A percentile compares a stretch with the other conserved stretches of the same genome.
These are phyloP conservation scores for Decapterus maruadsi DNA, from an alignment of 2,797 vertebrate genomes.

Conservation along the genomic window DNA sequence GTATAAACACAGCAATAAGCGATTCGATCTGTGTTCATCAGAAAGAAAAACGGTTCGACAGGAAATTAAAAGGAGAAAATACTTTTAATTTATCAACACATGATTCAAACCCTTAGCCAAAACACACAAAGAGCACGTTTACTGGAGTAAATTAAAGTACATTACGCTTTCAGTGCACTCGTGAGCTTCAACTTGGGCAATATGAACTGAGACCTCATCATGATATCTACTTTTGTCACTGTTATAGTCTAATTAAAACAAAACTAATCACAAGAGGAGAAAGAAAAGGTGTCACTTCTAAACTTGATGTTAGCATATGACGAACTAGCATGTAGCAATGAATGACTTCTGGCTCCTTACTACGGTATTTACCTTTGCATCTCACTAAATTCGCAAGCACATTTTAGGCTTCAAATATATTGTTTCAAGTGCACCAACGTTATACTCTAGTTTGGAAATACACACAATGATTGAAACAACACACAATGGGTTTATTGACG, in stretches of 20 bases:
- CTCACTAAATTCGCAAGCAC: rapidly evolving
- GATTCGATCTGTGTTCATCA: not conserved
- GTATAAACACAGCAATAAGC: not conserved
- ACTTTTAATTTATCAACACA: not conserved
- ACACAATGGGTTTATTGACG: not conserved
- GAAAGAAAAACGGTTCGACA: not conserved
- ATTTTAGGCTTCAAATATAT: rapidly evolving
- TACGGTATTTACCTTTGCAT: not conserved
- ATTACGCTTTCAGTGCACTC: too few relatives aligned
- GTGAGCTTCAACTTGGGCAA: too few relatives aligned
- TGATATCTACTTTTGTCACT: not conserved
- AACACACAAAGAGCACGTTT: not conserved
- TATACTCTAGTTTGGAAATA: rapidly evolving
- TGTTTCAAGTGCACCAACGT: rapidly evolving
- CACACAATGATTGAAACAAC: rapidly evolving
- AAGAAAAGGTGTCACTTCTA: not conserved
- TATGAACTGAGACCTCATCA: too few relatives aligned
- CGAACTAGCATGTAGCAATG: conserved; percentile 2
- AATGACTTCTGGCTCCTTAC: not conserved
- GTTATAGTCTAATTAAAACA: not conserved
- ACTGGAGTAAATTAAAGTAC: too few relatives aligned
- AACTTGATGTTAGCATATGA: conserved; percentile 35
- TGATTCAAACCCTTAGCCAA: not conserved
- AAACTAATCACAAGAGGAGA: too few relatives aligned
- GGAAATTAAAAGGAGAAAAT: too few relatives aligned